Evolutionary conservation across 2,113 vertebrate genomes (phyloP), one percentile per base, ranked within the genome.

Genomic region (Solenodon paradoxus): DNA sequence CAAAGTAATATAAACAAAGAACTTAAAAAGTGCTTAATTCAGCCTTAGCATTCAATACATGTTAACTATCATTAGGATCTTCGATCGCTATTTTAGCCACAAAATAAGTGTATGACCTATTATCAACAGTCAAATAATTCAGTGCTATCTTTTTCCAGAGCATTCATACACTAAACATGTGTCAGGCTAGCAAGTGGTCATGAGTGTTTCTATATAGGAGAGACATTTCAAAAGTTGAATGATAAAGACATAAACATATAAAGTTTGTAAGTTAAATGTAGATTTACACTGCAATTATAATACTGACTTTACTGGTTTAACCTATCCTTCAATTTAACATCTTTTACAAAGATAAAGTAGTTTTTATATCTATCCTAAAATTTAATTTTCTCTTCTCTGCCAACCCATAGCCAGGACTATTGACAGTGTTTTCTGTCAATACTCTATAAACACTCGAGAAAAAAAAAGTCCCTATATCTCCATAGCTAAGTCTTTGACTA

Each of bases 251-350:
- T 26, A 83, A 95, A 94, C 22, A 61, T 86, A 53, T n/a, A 53
- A 87, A 86, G 26, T 26, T 79, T 49, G 38, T 79, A 84, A 40
- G 38, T 49, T 63, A 74, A 92, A 75, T 13, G 30, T 11, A 57
- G 35, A 51, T 61, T 93, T 35, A 86, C 57, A 42, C 2, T 77
- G 80, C 30, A 82, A 90, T 66, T 69, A 45, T 19, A 89, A 80
- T 9, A 80, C 30, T 77, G 81, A 20, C 68, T 72, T 90, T 87
- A 95, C 38, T n/a, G 72, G 35, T 78, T 96, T 89, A 49, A 90
- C 53, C 40, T 51, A 90, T 71, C 13, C n/a, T 82, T 94, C 47
- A 66, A n/a, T 51, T 57, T 55, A 82, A 35, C n/a, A 90, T 72
- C 17, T 66, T 79, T 71, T 24, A 64, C 42, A 82, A 87, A 86